Evolutionary conservation across 2,888 invertebrate genomes (phyloP), one percentile per base, ranked within the genome.

Genomic region (Alviniconcha strummeri): DNA sequence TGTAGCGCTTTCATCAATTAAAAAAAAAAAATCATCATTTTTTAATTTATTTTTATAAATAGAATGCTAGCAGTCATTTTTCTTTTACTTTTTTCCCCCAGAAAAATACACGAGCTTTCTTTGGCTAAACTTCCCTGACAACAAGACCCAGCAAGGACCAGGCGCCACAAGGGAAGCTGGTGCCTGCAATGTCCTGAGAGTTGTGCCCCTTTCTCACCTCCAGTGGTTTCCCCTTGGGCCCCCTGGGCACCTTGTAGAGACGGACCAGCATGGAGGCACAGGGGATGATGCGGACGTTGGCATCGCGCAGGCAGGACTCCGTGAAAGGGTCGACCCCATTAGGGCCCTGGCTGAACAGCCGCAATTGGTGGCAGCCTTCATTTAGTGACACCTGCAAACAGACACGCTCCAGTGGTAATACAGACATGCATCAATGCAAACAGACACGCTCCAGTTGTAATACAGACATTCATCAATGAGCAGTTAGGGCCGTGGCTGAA

Each of bases 301-400:
- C 82, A 52, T 91, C 89, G 36, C 89, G 86, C 76, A 93, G 84
- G 83, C 89, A 90, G 36, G 84, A 79, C 80, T 92, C 92, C 11
- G 90, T 88, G 81, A 93, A 86, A 13, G 92, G 92, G 77, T 92
- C 92, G 7, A 89, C 89, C 17, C 91, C 91, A 86, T 92, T 90
- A n/a, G 93, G 93, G 54, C 92, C 92, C 82, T 89, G 86, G 72
- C 86, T 85, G 83, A 91, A 93, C 82, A 93, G 83, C 8, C 93
- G 86, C 72, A 93, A 84, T 89, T 93, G 93, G 84, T 93, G 93
- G 74, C 89, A 91, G 54, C 93, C 93, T 84, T 91, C 92, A 88
- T 93, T 93, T 72, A 93, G 88, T 0, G 93, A 91, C 7, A 93
- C 86, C 92, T 93, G 86, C 1, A 84, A 87, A 54, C 9, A 69